Conservation (phyloP, 1,140 invertebrate species). For the Samia ricini region DNA sequence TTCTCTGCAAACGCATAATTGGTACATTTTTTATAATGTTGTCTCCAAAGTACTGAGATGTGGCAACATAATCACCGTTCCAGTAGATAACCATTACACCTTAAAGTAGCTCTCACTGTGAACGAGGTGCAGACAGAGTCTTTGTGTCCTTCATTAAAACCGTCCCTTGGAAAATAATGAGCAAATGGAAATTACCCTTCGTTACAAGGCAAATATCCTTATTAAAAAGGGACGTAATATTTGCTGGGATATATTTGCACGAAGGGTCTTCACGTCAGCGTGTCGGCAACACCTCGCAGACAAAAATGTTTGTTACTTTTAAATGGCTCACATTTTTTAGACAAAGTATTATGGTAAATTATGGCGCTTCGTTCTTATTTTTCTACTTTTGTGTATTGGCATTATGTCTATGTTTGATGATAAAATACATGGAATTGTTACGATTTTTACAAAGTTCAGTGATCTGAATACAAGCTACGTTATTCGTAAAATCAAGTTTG, state of each 20-base stretch:
- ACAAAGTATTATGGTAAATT: too few relatives aligned
- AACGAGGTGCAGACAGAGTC: not conserved
- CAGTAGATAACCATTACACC: not conserved
- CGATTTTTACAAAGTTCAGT: too few relatives aligned
- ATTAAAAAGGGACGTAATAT: conserved; percentile 15
- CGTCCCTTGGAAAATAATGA: not conserved
- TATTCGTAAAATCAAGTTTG: too few relatives aligned
- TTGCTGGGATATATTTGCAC: conserved; percentile 54
- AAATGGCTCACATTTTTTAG: too few relatives aligned
- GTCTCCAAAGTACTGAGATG: not conserved
- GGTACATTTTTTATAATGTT: not conserved
- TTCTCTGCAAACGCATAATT: not conserved
- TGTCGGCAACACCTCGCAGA: too few relatives aligned
- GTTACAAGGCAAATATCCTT: not conserved
- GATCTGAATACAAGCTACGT: too few relatives aligned
- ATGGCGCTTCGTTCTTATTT: too few relatives aligned
- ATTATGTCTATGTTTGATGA: too few relatives aligned
- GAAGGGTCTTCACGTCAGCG: conserved; percentile 29
- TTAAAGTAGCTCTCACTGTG: not conserved
- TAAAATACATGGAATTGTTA: too few relatives aligned
- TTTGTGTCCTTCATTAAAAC: not conserved
- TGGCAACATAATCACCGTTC: not conserved
- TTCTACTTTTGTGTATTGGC: too few relatives aligned
- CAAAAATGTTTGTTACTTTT: too few relatives aligned
- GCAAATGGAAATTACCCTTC: not conserved